Evolutionary conservation across 2,888 invertebrate species (phyloP).

Genomic region (Athalia cordata): DNA sequence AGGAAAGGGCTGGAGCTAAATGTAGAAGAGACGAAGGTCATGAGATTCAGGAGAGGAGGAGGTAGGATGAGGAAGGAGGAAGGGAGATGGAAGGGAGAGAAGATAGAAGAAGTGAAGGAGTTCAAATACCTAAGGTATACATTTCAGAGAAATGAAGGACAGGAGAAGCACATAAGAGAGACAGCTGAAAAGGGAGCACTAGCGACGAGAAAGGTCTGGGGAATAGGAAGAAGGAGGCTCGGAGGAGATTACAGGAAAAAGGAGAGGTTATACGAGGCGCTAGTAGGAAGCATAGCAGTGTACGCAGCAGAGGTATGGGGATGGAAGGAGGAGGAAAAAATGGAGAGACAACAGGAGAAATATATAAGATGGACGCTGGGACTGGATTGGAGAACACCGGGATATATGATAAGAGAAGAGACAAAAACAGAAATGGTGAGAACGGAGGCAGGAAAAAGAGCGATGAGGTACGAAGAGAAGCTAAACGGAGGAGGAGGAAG

Average conservation of each 20-base stretch:
- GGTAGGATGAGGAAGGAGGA: neutral
- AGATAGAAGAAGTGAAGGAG: constrained; percentile 2
- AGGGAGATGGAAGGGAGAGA: constrained; percentile 3
- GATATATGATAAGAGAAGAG: neutral
- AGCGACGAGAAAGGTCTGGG: neutral
- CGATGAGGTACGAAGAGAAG: neutral
- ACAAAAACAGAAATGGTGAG: neutral
- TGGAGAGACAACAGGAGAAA: neutral
- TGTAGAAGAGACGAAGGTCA: constrained; percentile 11
- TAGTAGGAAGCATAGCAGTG: neutral
- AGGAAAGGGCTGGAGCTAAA: neutral
- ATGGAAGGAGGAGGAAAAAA: neutral
- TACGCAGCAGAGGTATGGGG: constrained; percentile 5
- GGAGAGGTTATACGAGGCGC: neutral
- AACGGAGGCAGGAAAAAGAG: neutral
- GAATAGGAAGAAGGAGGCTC: neutral
- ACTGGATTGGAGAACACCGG: neutral
- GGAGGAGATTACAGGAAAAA: neutral
- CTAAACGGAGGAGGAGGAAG: too few species aligned
- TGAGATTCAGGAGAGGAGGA: constrained; percentile 21
- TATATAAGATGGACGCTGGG: neutral
- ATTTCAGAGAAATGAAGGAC: neutral
- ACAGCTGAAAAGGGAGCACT: neutral
- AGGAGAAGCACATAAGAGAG: neutral
- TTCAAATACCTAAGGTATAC: constrained; percentile 4